These are phyloP conservation scores for Pan paniscus DNA, from an alignment of 2,113 vertebrate species.

Conservation along the genomic window DNA sequence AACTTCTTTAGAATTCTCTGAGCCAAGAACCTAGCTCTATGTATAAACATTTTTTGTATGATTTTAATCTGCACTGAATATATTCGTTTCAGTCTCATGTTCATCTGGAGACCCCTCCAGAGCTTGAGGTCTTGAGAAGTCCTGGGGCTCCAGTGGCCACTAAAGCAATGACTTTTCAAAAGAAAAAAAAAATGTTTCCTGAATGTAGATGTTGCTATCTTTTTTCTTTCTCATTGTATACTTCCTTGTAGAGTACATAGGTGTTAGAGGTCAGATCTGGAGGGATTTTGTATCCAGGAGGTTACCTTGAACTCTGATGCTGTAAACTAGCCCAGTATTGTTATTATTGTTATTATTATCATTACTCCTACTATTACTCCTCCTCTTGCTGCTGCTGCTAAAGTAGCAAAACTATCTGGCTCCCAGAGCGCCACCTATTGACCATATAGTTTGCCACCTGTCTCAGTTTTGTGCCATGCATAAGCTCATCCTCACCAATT, in stretches of 20 bases:
- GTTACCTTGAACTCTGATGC: background rate
- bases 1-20: background rate
- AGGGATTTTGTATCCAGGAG: background rate
- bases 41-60: background rate
- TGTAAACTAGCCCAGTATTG: background rate
- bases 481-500: background rate
- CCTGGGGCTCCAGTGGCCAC: too few relatives aligned
- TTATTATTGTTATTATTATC: too few relatives aligned
- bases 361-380: background rate
- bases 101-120: background rate
- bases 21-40: background rate
- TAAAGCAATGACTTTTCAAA: background rate
- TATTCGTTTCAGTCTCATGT: background rate
- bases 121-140: background rate
- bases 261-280: background rate
- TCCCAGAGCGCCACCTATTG: background rate
- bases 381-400: background rate
- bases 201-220: background rate
- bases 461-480: background rate
- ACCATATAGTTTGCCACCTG: rapidly evolving
- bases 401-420: rapidly evolving
- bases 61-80: background rate
- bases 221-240: background rate
- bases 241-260: background rate
- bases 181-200: background rate